Percentiles rank a stretch among this genome's conserved stretches.
These are phyloP conservation scores for Microtus ochrogaster DNA, from an alignment of 2,113 vertebrate species.

Conservation along the genomic window DNA sequence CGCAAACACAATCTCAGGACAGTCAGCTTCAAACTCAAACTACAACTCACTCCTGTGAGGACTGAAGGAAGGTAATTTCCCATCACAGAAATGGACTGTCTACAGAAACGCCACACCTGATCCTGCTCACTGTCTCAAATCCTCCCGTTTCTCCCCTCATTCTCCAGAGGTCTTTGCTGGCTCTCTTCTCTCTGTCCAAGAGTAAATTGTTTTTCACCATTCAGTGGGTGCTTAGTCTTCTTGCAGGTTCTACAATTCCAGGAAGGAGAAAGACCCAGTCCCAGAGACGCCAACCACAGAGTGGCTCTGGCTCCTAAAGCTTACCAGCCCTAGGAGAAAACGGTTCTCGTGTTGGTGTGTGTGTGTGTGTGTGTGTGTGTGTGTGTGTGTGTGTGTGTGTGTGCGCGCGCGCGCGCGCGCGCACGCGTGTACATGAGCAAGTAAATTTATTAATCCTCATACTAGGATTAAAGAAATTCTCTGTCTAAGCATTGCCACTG, in stretches of 20 bases:
- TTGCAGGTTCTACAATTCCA: background rate
- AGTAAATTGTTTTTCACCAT: background rate
- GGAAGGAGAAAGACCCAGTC: background rate
- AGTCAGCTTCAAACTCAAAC: background rate
- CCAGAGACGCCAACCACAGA: background rate
- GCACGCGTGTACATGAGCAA: too few species aligned
- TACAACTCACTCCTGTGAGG: background rate
- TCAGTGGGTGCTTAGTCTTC: background rate
- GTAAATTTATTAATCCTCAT: background rate
- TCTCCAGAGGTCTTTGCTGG: background rate
- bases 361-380: background rate
- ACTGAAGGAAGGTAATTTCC: background rate
- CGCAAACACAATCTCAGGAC: fast-evolving
- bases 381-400: background rate
- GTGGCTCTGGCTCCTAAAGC: background rate
- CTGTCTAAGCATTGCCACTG: background rate
- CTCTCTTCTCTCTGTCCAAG: background rate
- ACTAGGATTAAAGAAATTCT: background rate
- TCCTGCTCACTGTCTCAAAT: background rate
- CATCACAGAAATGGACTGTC: background rate
- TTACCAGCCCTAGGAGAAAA: background rate
- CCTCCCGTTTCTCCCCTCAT: background rate
- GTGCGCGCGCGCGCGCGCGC: fast-evolving
- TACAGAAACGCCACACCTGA: background rate
- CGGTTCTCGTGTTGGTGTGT: background rate